A percentile compares a stretch with the other conserved stretches of the same genome.
phyloP scores from a whole-genome alignment of 2,113 vertebrate species.

The Takifugu bimaculatus region DNA sequence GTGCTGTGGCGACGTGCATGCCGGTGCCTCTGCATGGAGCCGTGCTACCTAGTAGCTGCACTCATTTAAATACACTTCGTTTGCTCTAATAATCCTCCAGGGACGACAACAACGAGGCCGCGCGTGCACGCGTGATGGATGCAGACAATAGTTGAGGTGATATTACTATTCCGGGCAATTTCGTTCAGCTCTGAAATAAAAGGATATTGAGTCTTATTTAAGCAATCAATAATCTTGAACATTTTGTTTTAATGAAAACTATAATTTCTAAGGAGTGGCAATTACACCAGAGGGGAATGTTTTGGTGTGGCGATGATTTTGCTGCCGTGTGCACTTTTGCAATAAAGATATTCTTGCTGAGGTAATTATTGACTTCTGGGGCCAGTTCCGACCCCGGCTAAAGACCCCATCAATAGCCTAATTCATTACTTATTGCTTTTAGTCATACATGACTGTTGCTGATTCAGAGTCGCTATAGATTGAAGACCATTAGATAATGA shows the following conservation, averaged over 20 bases:
- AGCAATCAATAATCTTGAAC: conserved; percentile 77
- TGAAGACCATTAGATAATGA: conserved; percentile 64
- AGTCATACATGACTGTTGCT: conserved; percentile 67
- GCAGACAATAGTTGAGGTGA: conserved; percentile 63
- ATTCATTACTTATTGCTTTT: conserved; percentile 76
- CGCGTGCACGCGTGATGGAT: conserved; percentile 64
- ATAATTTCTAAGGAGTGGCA: conserved; percentile 75
- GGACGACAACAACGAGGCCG: conserved; percentile 50
- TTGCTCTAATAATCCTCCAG: conserved; percentile 67
- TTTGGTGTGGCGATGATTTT: conserved; percentile 72
- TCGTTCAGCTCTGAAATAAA: conserved; percentile 71
- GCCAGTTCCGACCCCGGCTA: conserved; percentile 75
- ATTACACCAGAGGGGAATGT: conserved; percentile 74
- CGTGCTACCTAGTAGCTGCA: conserved; percentile 61
- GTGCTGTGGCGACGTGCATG: conserved; percentile 32
- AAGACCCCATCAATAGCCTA: conserved; percentile 78
- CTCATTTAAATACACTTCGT: conserved; percentile 72
- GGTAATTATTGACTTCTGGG: conserved; percentile 79
- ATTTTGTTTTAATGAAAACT: conserved; percentile 81
- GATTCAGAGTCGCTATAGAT: conserved; percentile 71
- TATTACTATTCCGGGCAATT: conserved; percentile 76
- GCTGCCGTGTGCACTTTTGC: conserved; percentile 72
- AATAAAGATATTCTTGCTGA: conserved; percentile 78
- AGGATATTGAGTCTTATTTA: conserved; percentile 78
- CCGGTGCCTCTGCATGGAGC: conserved; percentile 60